These are phyloP conservation scores for Drosophila funebris DNA, from an alignment of 1,140 invertebrate species.

Conservation along the genomic window DNA sequence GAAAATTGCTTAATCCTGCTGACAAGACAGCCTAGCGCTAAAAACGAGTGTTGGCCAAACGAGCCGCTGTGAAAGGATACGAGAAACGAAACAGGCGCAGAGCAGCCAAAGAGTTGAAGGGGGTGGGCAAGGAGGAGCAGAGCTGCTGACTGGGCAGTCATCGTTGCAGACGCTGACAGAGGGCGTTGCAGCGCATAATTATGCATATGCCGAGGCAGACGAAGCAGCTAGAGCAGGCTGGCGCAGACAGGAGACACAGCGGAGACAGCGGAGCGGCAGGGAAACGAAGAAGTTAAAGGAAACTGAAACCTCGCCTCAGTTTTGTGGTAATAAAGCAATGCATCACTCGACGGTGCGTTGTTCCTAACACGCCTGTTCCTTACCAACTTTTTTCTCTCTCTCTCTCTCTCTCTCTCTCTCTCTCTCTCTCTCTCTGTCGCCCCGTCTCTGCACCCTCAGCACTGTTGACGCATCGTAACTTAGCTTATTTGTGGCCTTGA, in stretches of 20 bases:
- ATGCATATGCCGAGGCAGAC: constrained; percentile 54
- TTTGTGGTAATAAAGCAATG: constrained; percentile 80
- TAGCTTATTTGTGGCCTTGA: constrained; percentile 80
- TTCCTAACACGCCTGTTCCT: constrained; percentile 12
- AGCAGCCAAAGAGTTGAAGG: neutral
- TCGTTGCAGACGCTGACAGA: constrained; percentile 58
- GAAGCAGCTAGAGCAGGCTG: neutral
- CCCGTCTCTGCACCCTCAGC: no score
- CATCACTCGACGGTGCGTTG: constrained; percentile 54
- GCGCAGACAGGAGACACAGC: neutral
- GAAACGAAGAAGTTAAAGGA: neutral
- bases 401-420: neutral
- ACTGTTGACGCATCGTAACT: constrained; percentile 81
- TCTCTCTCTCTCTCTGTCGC: constrained; percentile 3
- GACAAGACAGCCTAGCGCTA: constrained; percentile 69
- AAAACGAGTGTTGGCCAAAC: constrained; percentile 45
- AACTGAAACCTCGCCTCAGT: constrained; percentile 28
- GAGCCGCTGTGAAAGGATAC: constrained; percentile 35
- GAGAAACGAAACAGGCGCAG: neutral
- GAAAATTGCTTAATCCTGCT: constrained; percentile 82
- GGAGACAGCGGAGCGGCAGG: neutral
- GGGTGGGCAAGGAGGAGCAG: neutral
- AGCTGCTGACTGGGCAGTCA: constrained; percentile 44
- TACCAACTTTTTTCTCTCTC: neutral
- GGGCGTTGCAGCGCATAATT: constrained; percentile 81